A percentile compares a stretch with the other conserved stretches of the same genome.
These are phyloP conservation scores for Ara ararauna DNA, from an alignment of 2,797 vertebrate genomes.

Conservation along the genomic window DNA sequence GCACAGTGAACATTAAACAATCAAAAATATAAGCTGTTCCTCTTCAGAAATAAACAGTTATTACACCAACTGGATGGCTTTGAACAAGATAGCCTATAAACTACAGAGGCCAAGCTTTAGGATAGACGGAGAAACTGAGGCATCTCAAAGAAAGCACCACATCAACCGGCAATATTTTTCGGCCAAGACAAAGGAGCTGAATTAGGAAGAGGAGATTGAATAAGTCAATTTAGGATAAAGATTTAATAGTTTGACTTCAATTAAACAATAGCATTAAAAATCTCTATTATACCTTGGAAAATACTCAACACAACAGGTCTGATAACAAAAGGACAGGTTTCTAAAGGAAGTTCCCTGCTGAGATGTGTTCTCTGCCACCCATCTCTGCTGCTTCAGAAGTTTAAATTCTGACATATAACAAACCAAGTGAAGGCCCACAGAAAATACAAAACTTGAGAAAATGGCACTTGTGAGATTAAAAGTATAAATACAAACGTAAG, in stretches of 20 bases:
- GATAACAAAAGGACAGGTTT: neutral
- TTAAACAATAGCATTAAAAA: neutral
- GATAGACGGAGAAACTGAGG: neutral
- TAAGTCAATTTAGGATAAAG: neutral
- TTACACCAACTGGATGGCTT: slow-evolving; percentile 20
- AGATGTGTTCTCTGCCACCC: neutral
- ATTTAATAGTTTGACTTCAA: neutral
- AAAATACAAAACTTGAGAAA: neutral
- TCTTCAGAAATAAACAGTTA: slow-evolving; percentile 52
- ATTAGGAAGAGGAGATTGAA: neutral
- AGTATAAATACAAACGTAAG: neutral
- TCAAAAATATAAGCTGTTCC: neutral
- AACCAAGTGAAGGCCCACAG: neutral
- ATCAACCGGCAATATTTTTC: neutral
- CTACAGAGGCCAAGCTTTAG: neutral
- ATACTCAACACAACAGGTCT: neutral
- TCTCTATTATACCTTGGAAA: neutral
- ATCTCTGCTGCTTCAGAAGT: neutral
- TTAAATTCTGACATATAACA: neutral
- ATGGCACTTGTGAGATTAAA: neutral
- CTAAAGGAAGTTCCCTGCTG: neutral
- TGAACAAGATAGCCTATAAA: neutral
- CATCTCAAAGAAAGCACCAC: neutral
- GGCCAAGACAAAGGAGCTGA: neutral
- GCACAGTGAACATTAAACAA: neutral